These are phyloP conservation scores for Jacana jacana DNA, from an alignment of 2,113 vertebrate genomes.

Conservation along the genomic window DNA sequence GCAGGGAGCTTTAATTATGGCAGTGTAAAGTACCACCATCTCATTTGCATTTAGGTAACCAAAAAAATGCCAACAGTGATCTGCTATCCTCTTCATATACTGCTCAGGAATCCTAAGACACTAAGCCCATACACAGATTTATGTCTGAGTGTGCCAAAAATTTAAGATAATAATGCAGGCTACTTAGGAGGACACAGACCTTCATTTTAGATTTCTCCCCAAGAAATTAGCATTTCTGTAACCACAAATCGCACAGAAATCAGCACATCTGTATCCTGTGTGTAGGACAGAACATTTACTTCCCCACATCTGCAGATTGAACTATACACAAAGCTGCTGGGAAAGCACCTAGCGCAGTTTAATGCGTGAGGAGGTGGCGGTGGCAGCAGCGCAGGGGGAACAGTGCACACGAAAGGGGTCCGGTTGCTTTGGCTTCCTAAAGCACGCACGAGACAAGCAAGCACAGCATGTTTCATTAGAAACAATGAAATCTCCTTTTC, in stretches of 20 bases:
- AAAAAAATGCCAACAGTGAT: not conserved
- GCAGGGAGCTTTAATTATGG: not conserved
- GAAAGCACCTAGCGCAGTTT: not conserved
- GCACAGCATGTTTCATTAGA: slow-evolving; percentile 59
- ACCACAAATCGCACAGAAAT: not conserved
- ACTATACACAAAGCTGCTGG: not conserved
- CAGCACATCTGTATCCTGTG: not conserved
- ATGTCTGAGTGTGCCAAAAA: not conserved
- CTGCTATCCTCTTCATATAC: not conserved
- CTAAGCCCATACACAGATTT: not conserved
- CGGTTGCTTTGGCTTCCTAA: slow-evolving; percentile 24
- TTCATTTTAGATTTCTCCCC: not conserved
- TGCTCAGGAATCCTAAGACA: not conserved
- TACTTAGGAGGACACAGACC: not conserved
- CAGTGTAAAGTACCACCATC: not conserved
- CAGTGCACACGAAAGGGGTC: not conserved
- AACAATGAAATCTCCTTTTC: slow-evolving; percentile 66
- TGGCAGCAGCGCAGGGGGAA: not conserved
- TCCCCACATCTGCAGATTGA: not conserved
- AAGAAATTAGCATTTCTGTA: not conserved
- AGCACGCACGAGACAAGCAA: slow-evolving; percentile 17
- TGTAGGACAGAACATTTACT: not conserved
- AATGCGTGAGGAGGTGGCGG: not conserved
- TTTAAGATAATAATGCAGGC: not conserved
- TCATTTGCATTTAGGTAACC: not conserved